Base-by-base conservation (phyloP, 2,797 vertebrate species). In the Oreortyx pictus region DNA sequence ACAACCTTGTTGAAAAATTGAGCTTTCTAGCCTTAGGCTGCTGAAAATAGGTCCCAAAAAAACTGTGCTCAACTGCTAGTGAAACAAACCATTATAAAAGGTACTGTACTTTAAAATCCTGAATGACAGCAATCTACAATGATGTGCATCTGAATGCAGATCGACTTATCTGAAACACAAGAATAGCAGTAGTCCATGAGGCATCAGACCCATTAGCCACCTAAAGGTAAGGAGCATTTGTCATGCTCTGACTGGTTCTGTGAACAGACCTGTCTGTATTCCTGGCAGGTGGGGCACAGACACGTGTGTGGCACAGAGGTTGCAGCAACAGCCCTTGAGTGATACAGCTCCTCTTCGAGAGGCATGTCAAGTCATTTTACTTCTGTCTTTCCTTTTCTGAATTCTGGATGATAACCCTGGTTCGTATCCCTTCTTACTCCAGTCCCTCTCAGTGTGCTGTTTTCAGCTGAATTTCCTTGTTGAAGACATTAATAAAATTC, bases 61-160 rank as follows among this genome's bases (percentile, higher is more conserved):
- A 57, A 6, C 4, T 27, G 41, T 52, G 64, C 33, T 93, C 60
- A 60, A 43, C 33, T 61, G 64, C 70, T 86, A 89, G 11, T 0
- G 0, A 70, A 93, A 81, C 76, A 88, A 96, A 52, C 31, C 7
- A 1, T 95, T 94, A 95, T 7, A 49, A 93, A 54, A 93, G 29
- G 79, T 71, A 46, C n/a, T 39, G 66, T 88, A 65, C 52, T 82
- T 82, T 46, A 46, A 71, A 93, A 96, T 94, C 10, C 47, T 94
- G 90, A 94, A 39, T 95, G 95, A 96, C 88, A 94, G 93, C 93
- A 94, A 87, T 95, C 94, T 17, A 66, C 93, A 83, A 57, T 73
- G 74, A 94, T 94, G 85, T 78, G 82, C 90, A 57, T 95, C 81
- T 29, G 52, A 76, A 64, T 1, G 14, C 47, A 31, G 50, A 49